Percentiles rank a stretch among this genome's conserved stretches.
Conservation (phyloP, 2,888 invertebrate species). For the Bursaphelenchus okinawaensis region DNA sequence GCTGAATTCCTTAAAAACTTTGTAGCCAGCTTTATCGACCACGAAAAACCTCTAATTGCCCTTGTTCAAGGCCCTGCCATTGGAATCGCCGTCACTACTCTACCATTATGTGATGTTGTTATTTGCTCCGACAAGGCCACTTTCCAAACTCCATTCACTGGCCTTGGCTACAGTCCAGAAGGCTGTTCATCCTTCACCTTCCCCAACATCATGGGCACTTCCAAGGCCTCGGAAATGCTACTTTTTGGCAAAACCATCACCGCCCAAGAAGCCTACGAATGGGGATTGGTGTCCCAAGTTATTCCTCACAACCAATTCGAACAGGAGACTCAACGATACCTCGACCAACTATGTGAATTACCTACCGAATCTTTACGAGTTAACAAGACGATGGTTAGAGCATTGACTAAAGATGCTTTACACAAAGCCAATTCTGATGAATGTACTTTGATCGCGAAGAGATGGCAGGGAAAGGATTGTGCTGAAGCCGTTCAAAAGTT, state of each 20-base stretch:
- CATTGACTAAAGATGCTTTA: conserved; percentile 63
- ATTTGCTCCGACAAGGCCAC: conserved; percentile 78
- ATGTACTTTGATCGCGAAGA: conserved; percentile 66
- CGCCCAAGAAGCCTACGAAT: conserved; percentile 72
- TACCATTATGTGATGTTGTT: conserved; percentile 79
- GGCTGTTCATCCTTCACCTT: conserved; percentile 81
- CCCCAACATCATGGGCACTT: conserved; percentile 74
- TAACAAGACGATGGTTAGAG: conserved; percentile 70
- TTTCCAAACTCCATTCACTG: conserved; percentile 80
- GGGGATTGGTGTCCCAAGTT: conserved; percentile 74
- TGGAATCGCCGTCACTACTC: conserved; percentile 79
- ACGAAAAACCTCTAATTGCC: conserved; percentile 79
- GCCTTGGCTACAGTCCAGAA: conserved; percentile 79
- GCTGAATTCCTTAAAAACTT: conserved; percentile 41
- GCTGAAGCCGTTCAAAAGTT: conserved; percentile 65
- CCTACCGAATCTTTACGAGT: conserved; percentile 65
- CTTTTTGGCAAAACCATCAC: conserved; percentile 72
- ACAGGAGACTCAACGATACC: conserved; percentile 26
- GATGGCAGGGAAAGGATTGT: conserved; percentile 69
- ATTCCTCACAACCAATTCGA: conserved; percentile 63
- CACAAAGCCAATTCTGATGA: conserved; percentile 63
- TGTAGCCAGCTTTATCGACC: conserved; percentile 70
- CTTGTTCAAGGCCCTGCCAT: conserved; percentile 89
- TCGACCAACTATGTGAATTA: conserved; percentile 34
- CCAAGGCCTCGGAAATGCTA: conserved; percentile 63